Evolutionary conservation across 2,113 vertebrate species (phyloP).

Genomic region (Gnathonemus longibarbis): DNA sequence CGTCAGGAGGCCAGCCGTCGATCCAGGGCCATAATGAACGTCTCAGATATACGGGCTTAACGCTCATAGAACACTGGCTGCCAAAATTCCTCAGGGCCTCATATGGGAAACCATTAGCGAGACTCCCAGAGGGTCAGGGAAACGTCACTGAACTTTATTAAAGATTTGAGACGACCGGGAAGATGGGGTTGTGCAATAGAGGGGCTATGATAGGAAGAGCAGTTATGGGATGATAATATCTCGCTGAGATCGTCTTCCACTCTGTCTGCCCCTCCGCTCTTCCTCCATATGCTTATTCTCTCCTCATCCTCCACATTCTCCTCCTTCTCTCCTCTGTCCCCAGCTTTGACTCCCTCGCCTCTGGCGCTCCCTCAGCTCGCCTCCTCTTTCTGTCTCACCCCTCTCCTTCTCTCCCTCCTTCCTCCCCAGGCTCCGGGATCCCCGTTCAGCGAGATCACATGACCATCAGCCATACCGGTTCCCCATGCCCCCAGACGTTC

Average conservation of each 20-base stretch:
- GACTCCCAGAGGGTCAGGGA: not conserved
- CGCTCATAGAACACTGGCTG: not conserved
- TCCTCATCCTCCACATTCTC: not conserved
- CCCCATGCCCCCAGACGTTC: slow-evolving; percentile 71
- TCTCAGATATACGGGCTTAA: not conserved
- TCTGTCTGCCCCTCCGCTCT: not conserved
- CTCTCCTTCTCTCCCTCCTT: slow-evolving; percentile 9
- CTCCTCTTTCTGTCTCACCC: slow-evolving; percentile 9
- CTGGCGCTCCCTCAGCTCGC: not conserved
- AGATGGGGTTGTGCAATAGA: not conserved
- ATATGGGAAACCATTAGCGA: not conserved
- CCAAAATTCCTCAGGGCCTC: not conserved
- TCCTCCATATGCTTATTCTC: not conserved
- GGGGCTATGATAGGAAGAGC: not conserved
- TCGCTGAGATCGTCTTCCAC: not conserved
- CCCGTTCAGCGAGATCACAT: slow-evolving; percentile 81
- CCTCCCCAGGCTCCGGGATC: slow-evolving; percentile 65
- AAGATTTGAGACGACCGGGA: not conserved
- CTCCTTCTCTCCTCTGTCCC: not conserved
- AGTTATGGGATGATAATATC: not conserved
- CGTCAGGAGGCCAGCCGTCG: not conserved
- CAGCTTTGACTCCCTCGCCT: not conserved
- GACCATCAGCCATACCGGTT: slow-evolving; percentile 72
- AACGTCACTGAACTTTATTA: not conserved
- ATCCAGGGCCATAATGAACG: not conserved